phyloP scores from a whole-genome alignment of 2,888 invertebrate species.

The Celastrina argiolus region DNA sequence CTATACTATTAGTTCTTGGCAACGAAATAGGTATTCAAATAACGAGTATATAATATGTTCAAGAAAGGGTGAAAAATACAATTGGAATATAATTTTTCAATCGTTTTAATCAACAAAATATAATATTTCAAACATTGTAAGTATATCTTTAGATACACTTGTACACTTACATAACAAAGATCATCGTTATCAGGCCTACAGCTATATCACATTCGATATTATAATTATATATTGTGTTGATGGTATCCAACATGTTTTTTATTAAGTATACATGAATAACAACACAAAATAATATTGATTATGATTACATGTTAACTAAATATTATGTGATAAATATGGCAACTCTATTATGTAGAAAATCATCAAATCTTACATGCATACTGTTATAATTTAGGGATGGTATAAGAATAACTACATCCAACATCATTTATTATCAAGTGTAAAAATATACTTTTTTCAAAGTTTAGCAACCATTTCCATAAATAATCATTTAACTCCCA shows the following conservation, averaged over 20 bases:
- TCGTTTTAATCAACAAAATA: constrained; percentile 14
- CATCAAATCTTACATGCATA: not conserved
- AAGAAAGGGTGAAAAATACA: not conserved
- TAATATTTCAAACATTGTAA: constrained; percentile 5
- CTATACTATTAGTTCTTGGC: no score
- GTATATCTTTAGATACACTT: constrained; percentile 4
- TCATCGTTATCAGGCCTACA: constrained; percentile 12
- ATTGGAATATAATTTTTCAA: not conserved
- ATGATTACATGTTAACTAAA: not conserved
- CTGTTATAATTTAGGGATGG: no score
- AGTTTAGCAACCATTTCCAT: not conserved
- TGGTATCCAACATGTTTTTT: not conserved
- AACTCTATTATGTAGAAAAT: not conserved
- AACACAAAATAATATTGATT: not conserved
- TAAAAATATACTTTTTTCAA: not conserved
- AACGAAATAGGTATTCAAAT: no score
- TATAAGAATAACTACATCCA: no score
- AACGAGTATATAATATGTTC: not conserved
- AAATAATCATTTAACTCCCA: not conserved
- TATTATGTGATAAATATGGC: not conserved
- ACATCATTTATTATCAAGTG: not conserved
- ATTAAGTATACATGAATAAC: not conserved
- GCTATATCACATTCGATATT: constrained; percentile 22
- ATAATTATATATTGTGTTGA: not conserved
- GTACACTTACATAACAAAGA: not conserved